These are phyloP conservation scores for Sarcophaga carnaria DNA, from an alignment of 2,888 invertebrate species.

Conservation along the genomic window DNA sequence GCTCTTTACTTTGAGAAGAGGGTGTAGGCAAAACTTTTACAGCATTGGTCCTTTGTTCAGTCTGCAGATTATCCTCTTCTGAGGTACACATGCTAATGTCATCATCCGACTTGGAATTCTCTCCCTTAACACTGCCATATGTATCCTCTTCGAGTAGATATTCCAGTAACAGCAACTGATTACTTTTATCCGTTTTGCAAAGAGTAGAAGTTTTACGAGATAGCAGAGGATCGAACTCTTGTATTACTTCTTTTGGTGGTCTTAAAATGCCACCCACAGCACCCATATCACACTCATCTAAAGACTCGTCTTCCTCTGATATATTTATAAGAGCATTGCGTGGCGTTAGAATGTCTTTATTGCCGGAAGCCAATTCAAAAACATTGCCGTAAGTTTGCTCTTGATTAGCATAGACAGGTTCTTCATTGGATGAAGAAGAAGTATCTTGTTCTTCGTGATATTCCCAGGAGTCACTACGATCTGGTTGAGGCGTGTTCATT, in stretches of 20 bases:
- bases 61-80: conserved; percentile 79
- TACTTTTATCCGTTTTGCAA: conserved; percentile 82
- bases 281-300: conserved; percentile 64
- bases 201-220: conserved; percentile 75
- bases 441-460: conserved; percentile 76
- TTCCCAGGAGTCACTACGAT: conserved; percentile 81
- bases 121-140: conserved; percentile 84
- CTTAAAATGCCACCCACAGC: conserved; percentile 74
- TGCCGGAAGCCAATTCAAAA: conserved; percentile 78
- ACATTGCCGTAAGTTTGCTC: conserved; percentile 80
- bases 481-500: conserved; percentile 76
- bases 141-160: conserved; percentile 87
- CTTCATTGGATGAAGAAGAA: conserved; percentile 74
- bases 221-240: conserved; percentile 87
- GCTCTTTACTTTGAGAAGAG: conserved; percentile 23
- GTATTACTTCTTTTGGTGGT: conserved; percentile 84
- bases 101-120: conserved; percentile 78
- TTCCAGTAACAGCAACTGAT: conserved; percentile 86
- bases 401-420: conserved; percentile 80
- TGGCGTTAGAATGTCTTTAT: conserved; percentile 75
- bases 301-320: conserved; percentile 63
- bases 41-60: conserved; percentile 43
- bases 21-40: conserved; percentile 67
- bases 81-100: conserved; percentile 82
- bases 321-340: conserved; percentile 68